Evolutionary conservation across 2,113 vertebrate genomes (phyloP).

Genomic region (Pachyramphus minor): DNA sequence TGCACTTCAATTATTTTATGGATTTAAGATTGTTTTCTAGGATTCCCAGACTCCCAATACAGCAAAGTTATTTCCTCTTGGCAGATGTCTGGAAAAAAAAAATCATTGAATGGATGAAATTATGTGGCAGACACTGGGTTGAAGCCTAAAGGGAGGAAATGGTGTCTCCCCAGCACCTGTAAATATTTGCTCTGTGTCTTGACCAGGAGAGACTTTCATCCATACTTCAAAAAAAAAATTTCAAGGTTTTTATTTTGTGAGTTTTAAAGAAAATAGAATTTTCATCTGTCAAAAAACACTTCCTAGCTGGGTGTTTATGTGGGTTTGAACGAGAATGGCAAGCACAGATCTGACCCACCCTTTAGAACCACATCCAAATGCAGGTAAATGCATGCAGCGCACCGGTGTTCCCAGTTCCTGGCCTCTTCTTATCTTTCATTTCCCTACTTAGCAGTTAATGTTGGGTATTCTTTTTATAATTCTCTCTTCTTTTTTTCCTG

Average conservation of each 20-base stretch:
- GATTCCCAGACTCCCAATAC: slow-evolving; percentile 72
- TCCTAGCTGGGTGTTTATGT: neutral
- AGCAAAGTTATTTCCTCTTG: slow-evolving; percentile 76
- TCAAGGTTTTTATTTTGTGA: neutral
- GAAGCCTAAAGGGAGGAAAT: slow-evolving; percentile 63
- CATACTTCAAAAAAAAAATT: neutral
- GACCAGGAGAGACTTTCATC: neutral
- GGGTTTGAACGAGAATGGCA: neutral
- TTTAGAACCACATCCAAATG: neutral
- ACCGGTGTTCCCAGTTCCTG: neutral
- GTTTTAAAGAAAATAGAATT: neutral
- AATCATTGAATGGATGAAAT: slow-evolving; percentile 55
- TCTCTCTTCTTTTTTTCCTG: neutral
- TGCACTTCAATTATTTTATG: slow-evolving; percentile 73
- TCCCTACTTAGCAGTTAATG: neutral
- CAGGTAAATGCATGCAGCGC: neutral
- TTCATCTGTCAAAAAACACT: neutral
- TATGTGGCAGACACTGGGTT: slow-evolving; percentile 60
- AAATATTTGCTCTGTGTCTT: slow-evolving; percentile 48
- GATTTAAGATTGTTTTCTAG: slow-evolving; percentile 75
- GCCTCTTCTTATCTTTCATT: slow-evolving; percentile 13
- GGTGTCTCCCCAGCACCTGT: slow-evolving; percentile 61
- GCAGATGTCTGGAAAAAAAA: slow-evolving; percentile 66
- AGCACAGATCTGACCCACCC: neutral
- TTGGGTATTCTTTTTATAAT: slow-evolving; percentile 5